Conservation (phyloP, 2,113 vertebrate species). For the Gallinago undulata region DNA sequence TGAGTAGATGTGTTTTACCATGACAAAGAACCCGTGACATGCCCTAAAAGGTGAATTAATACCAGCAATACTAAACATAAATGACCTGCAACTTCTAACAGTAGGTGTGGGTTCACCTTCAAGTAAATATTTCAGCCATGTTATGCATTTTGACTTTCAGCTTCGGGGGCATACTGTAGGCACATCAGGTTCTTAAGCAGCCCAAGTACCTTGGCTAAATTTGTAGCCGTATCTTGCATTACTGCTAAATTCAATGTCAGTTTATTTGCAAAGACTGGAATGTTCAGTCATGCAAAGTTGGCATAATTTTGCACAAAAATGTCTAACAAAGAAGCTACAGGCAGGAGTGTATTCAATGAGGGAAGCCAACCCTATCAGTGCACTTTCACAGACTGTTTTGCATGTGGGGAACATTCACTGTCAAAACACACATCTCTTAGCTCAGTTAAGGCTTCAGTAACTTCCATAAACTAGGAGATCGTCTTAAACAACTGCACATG, state of each 20-base stretch:
- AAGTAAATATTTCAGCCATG: background rate
- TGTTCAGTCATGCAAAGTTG: constrained; percentile 4
- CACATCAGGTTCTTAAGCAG: background rate
- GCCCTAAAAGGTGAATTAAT: background rate
- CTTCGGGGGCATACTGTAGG: background rate
- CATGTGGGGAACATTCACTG: background rate
- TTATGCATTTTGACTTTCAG: background rate
- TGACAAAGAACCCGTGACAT: background rate
- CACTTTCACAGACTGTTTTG: background rate
- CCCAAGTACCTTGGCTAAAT: background rate
- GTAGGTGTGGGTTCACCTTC: background rate
- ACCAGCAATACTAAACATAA: background rate
- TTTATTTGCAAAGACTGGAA: constrained; percentile 39
- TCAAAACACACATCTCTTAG: constrained; percentile 16
- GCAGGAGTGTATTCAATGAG: background rate
- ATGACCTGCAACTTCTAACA: background rate
- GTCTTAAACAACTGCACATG: background rate
- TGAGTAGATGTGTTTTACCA: background rate
- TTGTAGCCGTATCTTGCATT: constrained; percentile 20
- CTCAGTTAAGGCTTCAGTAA: background rate
- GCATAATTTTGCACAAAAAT: constrained; percentile 24
- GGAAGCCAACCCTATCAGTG: constrained; percentile 45
- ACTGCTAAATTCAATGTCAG: constrained; percentile 1
- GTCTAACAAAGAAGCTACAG: constrained; percentile 21
- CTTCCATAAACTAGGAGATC: background rate